Base-by-base conservation (phyloP, 2,113 vertebrate genomes). In the Harpagus bidentatus region DNA sequence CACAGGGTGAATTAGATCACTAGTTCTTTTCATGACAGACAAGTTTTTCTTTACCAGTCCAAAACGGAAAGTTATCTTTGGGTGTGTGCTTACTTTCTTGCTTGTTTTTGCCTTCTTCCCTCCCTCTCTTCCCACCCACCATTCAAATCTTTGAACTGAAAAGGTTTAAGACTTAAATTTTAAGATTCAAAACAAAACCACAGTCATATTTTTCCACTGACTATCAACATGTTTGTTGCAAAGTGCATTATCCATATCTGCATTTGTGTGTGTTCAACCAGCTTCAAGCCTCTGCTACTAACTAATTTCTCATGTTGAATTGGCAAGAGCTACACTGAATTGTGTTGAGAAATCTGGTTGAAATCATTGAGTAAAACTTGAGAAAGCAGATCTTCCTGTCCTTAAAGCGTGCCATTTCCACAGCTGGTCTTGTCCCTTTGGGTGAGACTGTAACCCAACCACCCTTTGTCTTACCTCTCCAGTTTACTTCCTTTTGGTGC, bases 301-400 rank as follows among this genome's bases (percentile, higher is more conserved):
- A 92, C 88, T 67, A 31, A 56, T 90, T 96, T 93, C 67, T 93
- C 31, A 32, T 66, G 74, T 88, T 63, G 74, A 82, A 52, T 19
- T 93, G 91, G 74, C 79, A 85, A 82, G 90, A 84, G 16, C 58
- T 65, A 10, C 8, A 4, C 31, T 94, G 22, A 47, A 22, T 87
- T 96, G 73, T 89, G 40, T 59, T 93, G 62, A 88, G 86, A 95
- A 87, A 89, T 95, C 40, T 65, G 43, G 67, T 90, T 34, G 21
- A 89, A 94, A 48, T 95, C 3, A 16, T 26, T 73, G 69, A 81
- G 31, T 28, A 81, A 53, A 90, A 70, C 55, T 86, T 72, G 58
- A 86, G 92, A 88, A 94, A 53, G 52, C 34, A 84, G 59, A 67
- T 77, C 84, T 91, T 95, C 80, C 65, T 93, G 81, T 93, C 47